Base-by-base conservation (phyloP, 1,140 invertebrate species). In the Ruditapes philippinarum region DNA sequence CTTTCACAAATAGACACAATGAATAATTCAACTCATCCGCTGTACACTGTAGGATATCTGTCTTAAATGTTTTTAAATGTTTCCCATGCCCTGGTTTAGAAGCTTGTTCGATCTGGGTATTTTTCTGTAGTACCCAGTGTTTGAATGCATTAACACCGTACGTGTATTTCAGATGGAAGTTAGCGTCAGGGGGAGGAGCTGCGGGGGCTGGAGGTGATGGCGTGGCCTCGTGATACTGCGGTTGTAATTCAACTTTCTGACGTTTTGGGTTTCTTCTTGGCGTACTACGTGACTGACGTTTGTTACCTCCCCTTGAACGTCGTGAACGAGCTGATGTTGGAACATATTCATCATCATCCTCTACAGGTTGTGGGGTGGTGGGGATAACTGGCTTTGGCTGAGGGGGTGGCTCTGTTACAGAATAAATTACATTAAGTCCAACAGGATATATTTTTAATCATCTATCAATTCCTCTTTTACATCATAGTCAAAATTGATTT, bases 1-100 rank as follows among this genome's bases (percentile, higher is more conserved):
- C 98, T 95, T 98, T 98, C 0, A 99, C 97, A 96, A 99, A 99
- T 22, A 98, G 95, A 96, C 98, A 98, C 7, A 99, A 96, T 0
- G 98, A 97, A 95, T 98, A 98, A 96, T 98, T 98, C 1, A 99
- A 96, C 95, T 99, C 98, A 94, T 98, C 98, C 0, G 98, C 97
- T 2, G 98, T 98, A 90, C 99, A 97, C 94, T 98, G 98, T 12
- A 99, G 95, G 38, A 99, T 96, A 95, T 99, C 98, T 0, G 97
- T 97, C 94, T 99, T 98, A 94, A 99, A 98, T 0, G 97, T 96
- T 97, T 93, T 96, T 91, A 94, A 84, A 60, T 36, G 19, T 89
- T 90, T 92, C 33, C 87, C 89, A 9, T 90, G 89, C 0, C 91
- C 91, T 25, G 92, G 86, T 76, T 94, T 90, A 3, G 96, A 97